A percentile compares a stretch with the other conserved stretches of the same genome.
phyloP scores from a whole-genome alignment of 1,140 invertebrate genomes.

The Chymomyza costata region DNA sequence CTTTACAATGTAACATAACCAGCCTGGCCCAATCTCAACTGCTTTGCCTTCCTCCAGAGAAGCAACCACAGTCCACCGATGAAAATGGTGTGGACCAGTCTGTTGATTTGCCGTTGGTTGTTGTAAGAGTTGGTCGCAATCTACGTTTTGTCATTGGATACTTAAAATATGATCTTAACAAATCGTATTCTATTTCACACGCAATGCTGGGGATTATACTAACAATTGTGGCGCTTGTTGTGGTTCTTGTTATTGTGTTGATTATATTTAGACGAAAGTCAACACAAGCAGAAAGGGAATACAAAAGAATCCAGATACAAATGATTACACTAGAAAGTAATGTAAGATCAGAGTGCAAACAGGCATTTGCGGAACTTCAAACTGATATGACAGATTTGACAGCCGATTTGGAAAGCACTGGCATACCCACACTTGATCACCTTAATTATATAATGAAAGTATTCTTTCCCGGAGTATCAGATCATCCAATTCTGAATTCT shows the following conservation, averaged over 20 bases:
- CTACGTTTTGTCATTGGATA: slow-evolving; percentile 91
- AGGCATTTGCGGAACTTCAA: slow-evolving; percentile 99
- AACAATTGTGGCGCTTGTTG: slow-evolving; percentile 87
- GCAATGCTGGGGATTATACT: slow-evolving; percentile 90
- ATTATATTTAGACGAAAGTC: slow-evolving; percentile 93
- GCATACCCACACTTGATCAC: slow-evolving; percentile 96
- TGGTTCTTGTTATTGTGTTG: slow-evolving; percentile 90
- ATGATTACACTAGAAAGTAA: slow-evolving; percentile 99
- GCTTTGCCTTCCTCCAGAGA: slow-evolving; percentile 91
- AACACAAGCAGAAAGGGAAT: slow-evolving; percentile 95
- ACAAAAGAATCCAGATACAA: slow-evolving; percentile 98
- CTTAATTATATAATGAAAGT: slow-evolving; percentile 99
- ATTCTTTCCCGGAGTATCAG: slow-evolving; percentile 95
- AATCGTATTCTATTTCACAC: slow-evolving; percentile 89
- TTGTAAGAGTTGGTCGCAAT: slow-evolving; percentile 91
- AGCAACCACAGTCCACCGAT: slow-evolving; percentile 90
- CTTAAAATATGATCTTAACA: slow-evolving; percentile 91
- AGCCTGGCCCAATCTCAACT: slow-evolving; percentile 91
- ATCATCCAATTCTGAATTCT: slow-evolving; percentile 93
- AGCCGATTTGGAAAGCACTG: slow-evolving; percentile 95
- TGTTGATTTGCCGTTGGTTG: slow-evolving; percentile 88
- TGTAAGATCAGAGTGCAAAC: slow-evolving; percentile 97
- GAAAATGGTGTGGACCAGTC: slow-evolving; percentile 86
- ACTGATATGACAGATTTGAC: slow-evolving; percentile 99
- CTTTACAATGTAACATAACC: slow-evolving; percentile 91